phyloP scores from a whole-genome alignment of 2,113 vertebrate genomes.

The Pomatorhinus ruficollis region DNA sequence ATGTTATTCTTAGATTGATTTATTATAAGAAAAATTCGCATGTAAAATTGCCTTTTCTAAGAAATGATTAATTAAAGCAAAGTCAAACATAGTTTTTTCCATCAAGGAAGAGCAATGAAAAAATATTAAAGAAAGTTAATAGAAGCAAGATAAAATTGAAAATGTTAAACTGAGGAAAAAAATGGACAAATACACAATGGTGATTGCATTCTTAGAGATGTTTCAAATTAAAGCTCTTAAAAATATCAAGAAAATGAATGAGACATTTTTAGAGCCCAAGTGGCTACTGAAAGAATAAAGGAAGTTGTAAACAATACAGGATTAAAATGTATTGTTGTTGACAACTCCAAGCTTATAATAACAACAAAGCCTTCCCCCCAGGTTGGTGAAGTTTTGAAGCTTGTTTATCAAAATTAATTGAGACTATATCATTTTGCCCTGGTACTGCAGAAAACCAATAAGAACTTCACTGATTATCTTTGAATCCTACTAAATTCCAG shows the following conservation, averaged over 20 bases:
- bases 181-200: not conserved
- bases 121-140: not conserved
- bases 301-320: not conserved
- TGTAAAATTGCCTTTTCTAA: not conserved
- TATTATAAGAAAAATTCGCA: not conserved
- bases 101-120: not conserved
- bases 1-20: not conserved
- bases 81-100: not conserved
- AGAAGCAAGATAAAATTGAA: not conserved
- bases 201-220: not conserved
- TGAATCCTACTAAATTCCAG: not conserved
- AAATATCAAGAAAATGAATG: not conserved
- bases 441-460: not conserved
- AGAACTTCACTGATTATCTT: not conserved
- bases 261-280: not conserved
- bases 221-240: not conserved
- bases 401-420: not conserved
- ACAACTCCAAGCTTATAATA: not conserved
- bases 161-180: not conserved
- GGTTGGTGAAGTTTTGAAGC: not conserved
- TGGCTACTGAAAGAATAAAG: not conserved
- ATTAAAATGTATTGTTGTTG: not conserved
- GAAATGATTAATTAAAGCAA: not conserved
- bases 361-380: not conserved
- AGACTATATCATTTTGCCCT: not conserved